Base-by-base conservation (phyloP, 2,888 invertebrate species). In the Limnephilus lunatus region DNA sequence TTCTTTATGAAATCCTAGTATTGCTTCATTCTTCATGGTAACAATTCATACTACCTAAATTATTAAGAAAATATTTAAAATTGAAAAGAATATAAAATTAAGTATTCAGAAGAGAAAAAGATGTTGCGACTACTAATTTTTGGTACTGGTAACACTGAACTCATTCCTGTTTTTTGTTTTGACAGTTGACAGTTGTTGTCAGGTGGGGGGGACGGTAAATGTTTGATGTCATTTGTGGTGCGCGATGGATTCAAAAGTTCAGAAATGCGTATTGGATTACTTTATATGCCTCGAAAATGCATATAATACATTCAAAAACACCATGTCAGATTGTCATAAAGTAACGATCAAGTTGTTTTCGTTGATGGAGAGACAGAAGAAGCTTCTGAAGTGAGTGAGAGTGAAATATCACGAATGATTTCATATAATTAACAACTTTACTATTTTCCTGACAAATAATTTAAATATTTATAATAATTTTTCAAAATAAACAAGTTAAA, bases 211-310 rank as follows among this genome's bases (percentile, higher is more conserved):
- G 9, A 44, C 2, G 1, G 12, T 12, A 14, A 14, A 44, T 1
- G 14, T 44, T 82, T 30, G 25, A 32, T 39, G 32, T 44, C 15
- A 9, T 44, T 86, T 86, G 19, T 83, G 35, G 3, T 25, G 31
- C 25, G 95, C 95, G 94, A 96, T 96, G 96, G 96, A 96, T 95
- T 94, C 94, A 92, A 95, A 95, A 94, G 94, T 96, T 93, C 96
- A 97, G 94, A 96, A 96, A 94, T 95, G 96, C 94, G 94, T 97
- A 86, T 95, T 96, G 94, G 96, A 95, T 94, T 96, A 96, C 94
- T 96, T 96, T 95, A 95, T 96, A 86, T 95, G 95, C 94, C 95
- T 97, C 93, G 96, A 96, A 93, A 95, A 95, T 94, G 96, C 96
- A 94, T 95, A 95, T 94, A 95, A 95, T 92, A 95, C 95, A 91